phyloP scores from a whole-genome alignment of 2,113 vertebrate species.

The Psittacula cyanocephala region DNA sequence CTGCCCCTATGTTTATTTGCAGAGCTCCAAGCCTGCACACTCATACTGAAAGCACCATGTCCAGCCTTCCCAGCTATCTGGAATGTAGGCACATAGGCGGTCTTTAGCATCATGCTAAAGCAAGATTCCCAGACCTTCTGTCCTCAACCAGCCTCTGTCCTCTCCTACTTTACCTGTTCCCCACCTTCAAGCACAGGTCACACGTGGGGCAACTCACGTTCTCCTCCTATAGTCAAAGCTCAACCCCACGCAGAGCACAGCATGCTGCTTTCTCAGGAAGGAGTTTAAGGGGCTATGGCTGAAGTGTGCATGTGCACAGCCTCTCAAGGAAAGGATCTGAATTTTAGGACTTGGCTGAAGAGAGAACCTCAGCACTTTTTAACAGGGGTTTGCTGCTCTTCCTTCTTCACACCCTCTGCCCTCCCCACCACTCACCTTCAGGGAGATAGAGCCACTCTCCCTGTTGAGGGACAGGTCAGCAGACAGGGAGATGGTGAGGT shows the following conservation, averaged over 20 bases:
- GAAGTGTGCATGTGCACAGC: background rate
- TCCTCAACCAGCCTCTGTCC: background rate
- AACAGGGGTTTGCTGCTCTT: background rate
- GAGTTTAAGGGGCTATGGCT: background rate
- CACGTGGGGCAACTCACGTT: background rate
- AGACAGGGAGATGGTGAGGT: slow-evolving; percentile 77
- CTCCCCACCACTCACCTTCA: slow-evolving; percentile 77
- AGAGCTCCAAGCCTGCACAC: background rate
- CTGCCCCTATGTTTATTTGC: background rate
- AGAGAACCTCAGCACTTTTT: background rate
- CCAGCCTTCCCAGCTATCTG: background rate
- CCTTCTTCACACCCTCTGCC: background rate
- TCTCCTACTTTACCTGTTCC: background rate
- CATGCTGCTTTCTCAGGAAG: background rate
- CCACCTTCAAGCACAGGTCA: background rate
- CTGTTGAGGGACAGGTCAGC: slow-evolving; percentile 79
- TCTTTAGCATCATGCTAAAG: background rate
- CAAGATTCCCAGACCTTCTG: background rate
- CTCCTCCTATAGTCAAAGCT: background rate
- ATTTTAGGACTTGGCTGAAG: background rate
- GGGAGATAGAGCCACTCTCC: slow-evolving; percentile 78
- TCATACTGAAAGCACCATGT: rapidly evolving
- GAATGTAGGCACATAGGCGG: background rate
- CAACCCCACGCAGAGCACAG: background rate
- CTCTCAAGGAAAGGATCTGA: background rate